Conservation (phyloP, 2,797 vertebrate genomes). For the Xenops minutus region DNA sequence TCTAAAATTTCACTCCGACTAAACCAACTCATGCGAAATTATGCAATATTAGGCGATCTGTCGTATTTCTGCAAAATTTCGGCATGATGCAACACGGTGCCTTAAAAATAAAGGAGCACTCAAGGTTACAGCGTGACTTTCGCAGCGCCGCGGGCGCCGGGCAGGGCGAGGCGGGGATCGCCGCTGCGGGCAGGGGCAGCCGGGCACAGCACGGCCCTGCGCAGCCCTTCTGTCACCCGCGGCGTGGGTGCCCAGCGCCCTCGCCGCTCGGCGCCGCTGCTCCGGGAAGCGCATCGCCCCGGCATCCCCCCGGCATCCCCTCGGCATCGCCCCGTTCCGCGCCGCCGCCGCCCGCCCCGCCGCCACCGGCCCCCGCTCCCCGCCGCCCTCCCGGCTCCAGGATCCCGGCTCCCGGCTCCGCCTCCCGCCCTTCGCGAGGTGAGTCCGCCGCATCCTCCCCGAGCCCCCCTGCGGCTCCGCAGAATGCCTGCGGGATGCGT, state of each 20-base stretch:
- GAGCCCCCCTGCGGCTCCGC: background rate
- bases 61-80: background rate
- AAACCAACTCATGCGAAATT: background rate
- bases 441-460: background rate
- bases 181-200: background rate
- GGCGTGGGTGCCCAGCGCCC: background rate
- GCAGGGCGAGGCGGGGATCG: background rate
- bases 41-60: background rate
- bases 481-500: background rate
- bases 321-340: background rate
- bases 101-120: background rate
- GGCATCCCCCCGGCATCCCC: no score
- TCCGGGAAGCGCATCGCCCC: background rate
- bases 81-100: background rate
- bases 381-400: background rate
- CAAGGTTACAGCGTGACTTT: accelerated
- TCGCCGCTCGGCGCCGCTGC: background rate
- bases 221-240: background rate
- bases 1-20: background rate
- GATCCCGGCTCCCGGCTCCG: background rate
- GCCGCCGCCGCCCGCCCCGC: no score
- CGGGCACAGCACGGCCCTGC: background rate
- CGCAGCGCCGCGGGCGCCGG: background rate
- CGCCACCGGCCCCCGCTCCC: accelerated
- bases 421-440: background rate